phyloP scores from a whole-genome alignment of 1,140 invertebrate genomes.

The Caenorhabditis briggsae region DNA sequence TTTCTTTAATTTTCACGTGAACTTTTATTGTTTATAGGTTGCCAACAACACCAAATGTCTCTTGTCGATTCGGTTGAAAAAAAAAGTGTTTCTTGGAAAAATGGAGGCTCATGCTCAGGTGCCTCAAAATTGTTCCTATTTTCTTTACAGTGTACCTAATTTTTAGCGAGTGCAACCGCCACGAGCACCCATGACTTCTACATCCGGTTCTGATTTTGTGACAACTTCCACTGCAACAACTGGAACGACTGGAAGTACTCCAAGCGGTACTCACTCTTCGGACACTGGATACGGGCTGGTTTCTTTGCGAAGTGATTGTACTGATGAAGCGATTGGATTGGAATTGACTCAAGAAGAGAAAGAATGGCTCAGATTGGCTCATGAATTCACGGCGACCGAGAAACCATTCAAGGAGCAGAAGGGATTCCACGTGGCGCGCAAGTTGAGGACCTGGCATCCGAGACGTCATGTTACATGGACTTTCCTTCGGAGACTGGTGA shows the following conservation, averaged over 20 bases:
- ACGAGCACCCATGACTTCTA: neutral
- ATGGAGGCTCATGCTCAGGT: neutral
- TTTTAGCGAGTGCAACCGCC: slow-evolving; percentile 20
- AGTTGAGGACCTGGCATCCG: slow-evolving; percentile 14
- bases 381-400: neutral
- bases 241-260: neutral
- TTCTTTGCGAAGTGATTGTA: neutral
- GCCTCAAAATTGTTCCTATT: neutral
- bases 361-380: slow-evolving; percentile 1
- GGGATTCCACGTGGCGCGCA: slow-evolving; percentile 6
- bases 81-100: neutral
- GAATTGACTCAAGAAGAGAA: neutral
- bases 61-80: neutral
- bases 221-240: neutral
- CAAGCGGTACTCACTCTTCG: neutral
- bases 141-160: neutral
- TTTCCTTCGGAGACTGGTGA: slow-evolving; percentile 29
- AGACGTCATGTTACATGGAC: slow-evolving; percentile 6
- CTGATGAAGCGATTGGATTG: slow-evolving; percentile 5
- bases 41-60: neutral
- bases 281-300: neutral
- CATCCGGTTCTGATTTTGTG: neutral
- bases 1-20: neutral
- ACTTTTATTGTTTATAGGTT: neutral
- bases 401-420: slow-evolving; percentile 47